Conservation (phyloP, 2,113 vertebrate species). For the Oryzias celebensis region DNA sequence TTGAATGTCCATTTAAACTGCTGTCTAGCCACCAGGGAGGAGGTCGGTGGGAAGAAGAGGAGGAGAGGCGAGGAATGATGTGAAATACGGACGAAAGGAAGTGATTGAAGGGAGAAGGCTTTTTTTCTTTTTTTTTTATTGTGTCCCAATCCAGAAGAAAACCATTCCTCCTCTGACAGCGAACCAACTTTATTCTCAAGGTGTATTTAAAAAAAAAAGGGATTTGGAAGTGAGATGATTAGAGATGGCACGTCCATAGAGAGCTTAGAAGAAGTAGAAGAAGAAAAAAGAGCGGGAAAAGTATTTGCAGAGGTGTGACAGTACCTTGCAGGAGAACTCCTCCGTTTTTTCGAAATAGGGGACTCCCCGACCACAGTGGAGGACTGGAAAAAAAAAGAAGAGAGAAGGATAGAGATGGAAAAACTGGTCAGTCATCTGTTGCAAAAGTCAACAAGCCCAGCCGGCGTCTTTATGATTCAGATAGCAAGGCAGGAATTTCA, state of each 20-base stretch:
- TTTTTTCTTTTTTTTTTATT: conserved; percentile 19
- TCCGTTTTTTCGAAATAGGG: conserved; percentile 96
- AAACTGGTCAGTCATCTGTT: conserved; percentile 66
- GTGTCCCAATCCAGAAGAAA: conserved; percentile 25
- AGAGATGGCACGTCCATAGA: conserved; percentile 62
- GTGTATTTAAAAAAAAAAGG: conserved; percentile 58
- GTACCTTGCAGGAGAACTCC: conserved; percentile 96
- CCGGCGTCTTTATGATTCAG: conserved; percentile 48
- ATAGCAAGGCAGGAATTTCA: conserved; percentile 66
- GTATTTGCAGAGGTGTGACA: conserved; percentile 30
- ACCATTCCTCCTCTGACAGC: conserved; percentile 47
- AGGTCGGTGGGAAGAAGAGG: background rate
- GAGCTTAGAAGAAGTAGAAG: conserved; percentile 11
- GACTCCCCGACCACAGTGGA: conserved; percentile 95
- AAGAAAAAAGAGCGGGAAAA: background rate
- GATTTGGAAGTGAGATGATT: conserved; percentile 69
- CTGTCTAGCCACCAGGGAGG: conserved; percentile 60
- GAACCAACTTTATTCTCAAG: conserved; percentile 69
- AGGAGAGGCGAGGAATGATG: conserved; percentile 28
- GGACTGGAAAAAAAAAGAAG: conserved; percentile 82
- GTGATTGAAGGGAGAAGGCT: conserved; percentile 21
- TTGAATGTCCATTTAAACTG: conserved; percentile 81
- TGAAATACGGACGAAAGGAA: conserved; percentile 28
- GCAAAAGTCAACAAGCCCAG: conserved; percentile 40
- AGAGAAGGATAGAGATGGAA: conserved; percentile 6